These are phyloP conservation scores for Conistra vaccinii DNA, from an alignment of 2,888 invertebrate species.

Conservation along the genomic window DNA sequence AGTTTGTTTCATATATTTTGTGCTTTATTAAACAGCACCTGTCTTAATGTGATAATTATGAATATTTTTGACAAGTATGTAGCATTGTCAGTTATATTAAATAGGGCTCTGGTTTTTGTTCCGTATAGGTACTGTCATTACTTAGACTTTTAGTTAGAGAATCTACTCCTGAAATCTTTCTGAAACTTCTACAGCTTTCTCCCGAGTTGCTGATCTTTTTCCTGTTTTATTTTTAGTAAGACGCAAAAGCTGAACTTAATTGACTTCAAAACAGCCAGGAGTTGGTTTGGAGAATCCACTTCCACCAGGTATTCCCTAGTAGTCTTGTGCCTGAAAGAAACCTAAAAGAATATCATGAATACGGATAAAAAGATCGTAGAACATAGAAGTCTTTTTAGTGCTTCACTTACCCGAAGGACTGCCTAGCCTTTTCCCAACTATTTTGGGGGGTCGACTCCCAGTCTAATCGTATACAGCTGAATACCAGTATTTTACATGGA, in stretches of 20 bases:
- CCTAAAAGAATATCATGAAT: constrained; percentile 2
- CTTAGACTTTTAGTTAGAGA: background rate
- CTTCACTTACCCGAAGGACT: background rate
- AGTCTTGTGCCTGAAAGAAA: background rate
- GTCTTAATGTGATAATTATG: background rate
- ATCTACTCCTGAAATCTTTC: background rate
- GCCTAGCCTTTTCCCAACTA: no score
- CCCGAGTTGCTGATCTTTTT: background rate
- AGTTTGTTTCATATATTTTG: background rate
- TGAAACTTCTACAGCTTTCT: background rate
- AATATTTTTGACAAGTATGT: background rate
- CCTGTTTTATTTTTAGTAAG: no score
- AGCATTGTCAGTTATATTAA: background rate
- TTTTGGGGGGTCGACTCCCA: no score
- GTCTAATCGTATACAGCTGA: no score
- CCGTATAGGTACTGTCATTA: background rate
- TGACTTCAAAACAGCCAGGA: no score
- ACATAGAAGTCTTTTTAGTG: background rate
- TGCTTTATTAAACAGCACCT: background rate
- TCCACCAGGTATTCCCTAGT: background rate
- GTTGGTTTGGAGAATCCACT: no score
- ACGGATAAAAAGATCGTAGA: background rate
- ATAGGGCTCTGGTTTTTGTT: background rate
- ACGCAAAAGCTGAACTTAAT: no score
- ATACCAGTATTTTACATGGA: no score